Evolutionary conservation across 2,113 vertebrate genomes (phyloP), one percentile per base, ranked within the genome.

Genomic region (Thamnaconus septentrionalis): DNA sequence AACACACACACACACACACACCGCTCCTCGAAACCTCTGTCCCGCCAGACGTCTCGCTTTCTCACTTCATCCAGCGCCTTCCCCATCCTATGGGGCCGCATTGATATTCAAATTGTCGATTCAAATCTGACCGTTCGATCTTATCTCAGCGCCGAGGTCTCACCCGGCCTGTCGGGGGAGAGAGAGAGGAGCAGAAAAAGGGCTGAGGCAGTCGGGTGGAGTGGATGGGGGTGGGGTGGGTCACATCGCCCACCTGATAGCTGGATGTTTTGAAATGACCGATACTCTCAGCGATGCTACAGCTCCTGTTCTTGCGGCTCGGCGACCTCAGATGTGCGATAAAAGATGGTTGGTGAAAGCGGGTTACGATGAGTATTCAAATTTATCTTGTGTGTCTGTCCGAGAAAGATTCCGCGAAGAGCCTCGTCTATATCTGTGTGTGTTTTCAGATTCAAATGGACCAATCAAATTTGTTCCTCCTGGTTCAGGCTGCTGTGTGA

Each of bases 21-120:
- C 48, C 48, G 18, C 18, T 31, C 18, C 18, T 31, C 18, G 2
- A 31, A 31, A 31, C 18, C 18, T 31, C 18, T 31, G 18, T 31
- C 18, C 18, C 2, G 18, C 18, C 18, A 31, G 18, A 31, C 2
- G 18, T 31, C 18, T 31, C 18, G 18, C 18, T 31, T 31, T 31
- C 18, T 78, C 68, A 68, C 56, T 60, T 75, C 71, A 63, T 63
- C 60, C 53, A 70, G 44, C 67, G 67, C 74, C 76, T 79, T 73
- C 79, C 71, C 77, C 77, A 80, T 75, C 68, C 11, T 75, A 76
- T 85, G 78, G 69, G 66, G 70, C 78, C 81, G 81, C 85, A 90
- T 84, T 89, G 87, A 90, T 89, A 92, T 90, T 91, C 1, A 31
- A 31, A 31, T 31, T 31, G 18, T 31, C 18, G 18, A 31, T 31